Conservation (phyloP, 2,113 vertebrate species). For the Erinaceus europaeus region DNA sequence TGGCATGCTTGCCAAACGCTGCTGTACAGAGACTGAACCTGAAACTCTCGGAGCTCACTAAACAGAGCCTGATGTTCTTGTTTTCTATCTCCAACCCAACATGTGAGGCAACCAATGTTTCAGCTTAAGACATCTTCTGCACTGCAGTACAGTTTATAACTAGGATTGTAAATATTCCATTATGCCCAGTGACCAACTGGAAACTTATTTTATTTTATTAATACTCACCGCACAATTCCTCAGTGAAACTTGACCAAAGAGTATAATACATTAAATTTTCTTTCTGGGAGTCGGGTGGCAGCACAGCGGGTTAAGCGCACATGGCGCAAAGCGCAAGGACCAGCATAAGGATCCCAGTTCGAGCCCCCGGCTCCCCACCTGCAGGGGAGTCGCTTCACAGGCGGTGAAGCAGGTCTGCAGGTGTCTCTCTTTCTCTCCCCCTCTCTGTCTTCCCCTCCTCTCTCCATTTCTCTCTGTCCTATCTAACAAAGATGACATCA, state of each 20-base stretch:
- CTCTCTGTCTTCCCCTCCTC: too few species aligned
- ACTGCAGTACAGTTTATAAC: constrained; percentile 2
- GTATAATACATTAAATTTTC: neutral
- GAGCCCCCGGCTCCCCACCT: too few species aligned
- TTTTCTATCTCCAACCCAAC: neutral
- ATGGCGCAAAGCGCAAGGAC: too few species aligned
- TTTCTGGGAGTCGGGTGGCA: too few species aligned
- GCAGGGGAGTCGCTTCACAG: too few species aligned
- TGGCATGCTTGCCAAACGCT: neutral
- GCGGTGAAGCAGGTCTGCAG: too few species aligned
- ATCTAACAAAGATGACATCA: too few species aligned
- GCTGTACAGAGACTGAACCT: neutral
- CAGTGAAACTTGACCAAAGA: neutral
- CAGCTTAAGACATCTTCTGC: neutral
- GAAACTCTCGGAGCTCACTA: neutral
- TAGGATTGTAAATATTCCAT: neutral
- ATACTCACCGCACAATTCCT: neutral
- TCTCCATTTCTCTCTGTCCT: too few species aligned
- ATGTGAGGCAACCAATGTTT: neutral
- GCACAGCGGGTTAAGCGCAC: too few species aligned
- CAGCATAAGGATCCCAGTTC: too few species aligned
- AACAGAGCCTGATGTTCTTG: neutral
- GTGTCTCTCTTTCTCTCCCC: too few species aligned
- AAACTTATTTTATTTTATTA: neutral
- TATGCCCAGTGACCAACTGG: neutral